These are phyloP conservation scores for Meloidogyne chitwoodi DNA, from an alignment of 1,140 invertebrate genomes.

Conservation along the genomic window DNA sequence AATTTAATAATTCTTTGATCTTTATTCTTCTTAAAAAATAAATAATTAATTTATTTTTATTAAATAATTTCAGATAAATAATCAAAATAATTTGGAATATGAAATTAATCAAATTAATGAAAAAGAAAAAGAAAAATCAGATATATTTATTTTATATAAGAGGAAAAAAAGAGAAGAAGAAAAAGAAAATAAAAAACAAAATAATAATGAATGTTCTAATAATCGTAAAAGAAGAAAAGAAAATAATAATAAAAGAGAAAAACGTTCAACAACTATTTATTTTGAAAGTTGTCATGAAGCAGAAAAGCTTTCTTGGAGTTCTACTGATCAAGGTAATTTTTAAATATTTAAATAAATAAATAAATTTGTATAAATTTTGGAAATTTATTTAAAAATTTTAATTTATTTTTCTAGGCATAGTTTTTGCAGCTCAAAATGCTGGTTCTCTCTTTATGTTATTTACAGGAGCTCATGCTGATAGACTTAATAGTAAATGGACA, in stretches of 20 bases:
- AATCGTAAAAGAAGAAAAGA: background rate
- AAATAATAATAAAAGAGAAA: background rate
- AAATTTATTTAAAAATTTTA: background rate
- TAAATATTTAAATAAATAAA: too few relatives aligned
- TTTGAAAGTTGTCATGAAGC: slow-evolving; percentile 41
- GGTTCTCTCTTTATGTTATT: slow-evolving; percentile 52
- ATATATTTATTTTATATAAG: background rate
- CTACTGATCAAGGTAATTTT: slow-evolving; percentile 45
- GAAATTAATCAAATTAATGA: background rate
- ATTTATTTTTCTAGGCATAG: slow-evolving; percentile 37
- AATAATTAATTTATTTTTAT: too few relatives aligned
- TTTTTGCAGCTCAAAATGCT: slow-evolving; percentile 57
- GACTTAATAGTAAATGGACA: slow-evolving; percentile 55
- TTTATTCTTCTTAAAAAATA: too few relatives aligned
- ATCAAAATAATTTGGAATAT: background rate
- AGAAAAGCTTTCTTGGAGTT: slow-evolving; percentile 43
- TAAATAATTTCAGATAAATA: too few relatives aligned
- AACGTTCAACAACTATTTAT: background rate
- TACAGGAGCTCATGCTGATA: slow-evolving; percentile 53
- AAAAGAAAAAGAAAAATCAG: background rate
- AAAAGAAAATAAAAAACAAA: background rate
- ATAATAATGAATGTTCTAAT: background rate
- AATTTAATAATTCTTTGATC: too few relatives aligned
- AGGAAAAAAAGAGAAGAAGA: background rate
- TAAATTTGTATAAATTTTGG: too few relatives aligned